Evolutionary conservation across 2,113 vertebrate genomes (phyloP).

Genomic region (Microtus richardsoni): DNA sequence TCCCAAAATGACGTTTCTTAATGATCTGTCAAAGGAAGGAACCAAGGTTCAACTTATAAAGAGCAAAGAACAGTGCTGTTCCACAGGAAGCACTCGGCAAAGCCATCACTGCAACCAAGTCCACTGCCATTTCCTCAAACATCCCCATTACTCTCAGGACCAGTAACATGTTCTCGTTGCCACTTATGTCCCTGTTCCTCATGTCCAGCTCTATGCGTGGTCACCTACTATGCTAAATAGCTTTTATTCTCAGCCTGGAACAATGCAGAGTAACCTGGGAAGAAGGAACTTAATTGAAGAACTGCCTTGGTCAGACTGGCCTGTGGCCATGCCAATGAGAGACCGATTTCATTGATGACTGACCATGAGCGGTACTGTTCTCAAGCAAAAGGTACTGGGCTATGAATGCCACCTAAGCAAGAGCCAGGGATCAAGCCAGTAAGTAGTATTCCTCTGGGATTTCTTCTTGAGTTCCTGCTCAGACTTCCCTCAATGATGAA

Average conservation of each 20-base stretch:
- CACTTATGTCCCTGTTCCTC: not conserved
- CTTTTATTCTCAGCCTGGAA: not conserved
- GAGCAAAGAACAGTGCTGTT: not conserved
- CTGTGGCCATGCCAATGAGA: not conserved
- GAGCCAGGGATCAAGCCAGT: not conserved
- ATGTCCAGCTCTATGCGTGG: too few species aligned
- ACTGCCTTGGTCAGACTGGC: not conserved
- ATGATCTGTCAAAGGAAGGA: not conserved
- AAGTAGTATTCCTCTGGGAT: not conserved
- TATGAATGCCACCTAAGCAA: not conserved
- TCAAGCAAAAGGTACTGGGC: not conserved
- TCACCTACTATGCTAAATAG: not conserved
- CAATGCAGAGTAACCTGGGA: not conserved
- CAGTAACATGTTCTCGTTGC: not conserved
- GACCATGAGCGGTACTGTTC: not conserved
- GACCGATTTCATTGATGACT: not conserved
- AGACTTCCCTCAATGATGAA: not conserved
- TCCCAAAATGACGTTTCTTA: not conserved
- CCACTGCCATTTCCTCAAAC: not conserved
- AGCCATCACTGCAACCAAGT: not conserved
- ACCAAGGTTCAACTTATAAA: not conserved
- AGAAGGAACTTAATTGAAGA: not conserved
- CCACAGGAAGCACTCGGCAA: not conserved
- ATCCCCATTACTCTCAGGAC: not conserved
- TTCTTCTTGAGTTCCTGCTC: not conserved